Base-by-base conservation (phyloP, 2,113 vertebrate species). In the Zosterops borbonicus region DNA sequence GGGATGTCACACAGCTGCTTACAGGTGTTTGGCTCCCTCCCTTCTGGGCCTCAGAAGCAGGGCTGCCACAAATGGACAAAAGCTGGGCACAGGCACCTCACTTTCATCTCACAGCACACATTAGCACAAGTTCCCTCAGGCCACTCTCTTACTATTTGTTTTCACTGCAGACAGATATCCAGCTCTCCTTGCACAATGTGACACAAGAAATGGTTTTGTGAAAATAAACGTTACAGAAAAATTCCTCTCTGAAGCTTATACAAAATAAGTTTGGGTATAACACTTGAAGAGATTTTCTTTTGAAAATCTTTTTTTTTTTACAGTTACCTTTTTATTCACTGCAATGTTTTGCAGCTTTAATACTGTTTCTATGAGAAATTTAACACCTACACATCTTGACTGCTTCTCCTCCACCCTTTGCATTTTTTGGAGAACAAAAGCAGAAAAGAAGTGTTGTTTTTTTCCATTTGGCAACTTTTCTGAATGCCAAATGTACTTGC, bases 371-470 rank as follows among this genome's bases (percentile, higher is more conserved):
- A 2, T 8, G 11, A 94, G 75, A 78, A 92, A 93, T 95, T 87
- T 60, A 91, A 82, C 90, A 94, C 90, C 85, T 95, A 96, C 92
- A 29, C 12, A 1, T 67, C 52, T 74, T 59, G 76, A 88, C 41
- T 63, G 55, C 59, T 69, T 53, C 77, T 70, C 67, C 70, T 83
- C 78, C 49, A 70, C 85, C 79, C 75, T 80, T 12, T 20, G 42
- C 76, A 52, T 50, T 70, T 90, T 90, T 58, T 70, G 29, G 63
- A 95, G 60, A 94, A 93, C 89, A 88, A 95, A 76, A 90, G 68
- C 47, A 94, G 63, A 80, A 89, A 52, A 86, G 15, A 92, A 91
- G 79, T 44, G 42, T 25, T 25, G 23, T 9, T 12, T 83, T 91
- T 52, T 83, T 52, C 56, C 56, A 74, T 75, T 96, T 94, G 90